Base-by-base conservation (phyloP, 2,113 vertebrate genomes). In the Dipodomys stephensi region DNA sequence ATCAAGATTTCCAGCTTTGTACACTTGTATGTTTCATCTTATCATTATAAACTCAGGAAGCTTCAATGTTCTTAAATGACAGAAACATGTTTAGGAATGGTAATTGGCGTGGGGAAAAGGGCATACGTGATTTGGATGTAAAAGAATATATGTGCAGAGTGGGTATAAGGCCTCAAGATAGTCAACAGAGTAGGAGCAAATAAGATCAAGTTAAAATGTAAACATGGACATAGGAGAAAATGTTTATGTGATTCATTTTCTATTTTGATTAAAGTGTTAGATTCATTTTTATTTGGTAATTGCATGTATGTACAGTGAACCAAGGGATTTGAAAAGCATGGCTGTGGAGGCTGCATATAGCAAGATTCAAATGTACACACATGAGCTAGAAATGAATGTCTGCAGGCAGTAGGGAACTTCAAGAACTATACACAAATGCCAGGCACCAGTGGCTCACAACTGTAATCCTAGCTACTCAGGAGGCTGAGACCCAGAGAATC, bases 201-300 rank as follows among this genome's bases (percentile, higher is more conserved):
- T 82, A 87, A n/a, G 13, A 76, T 81, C 71, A 76, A 91, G 76
- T 84, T 9, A 82, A 77, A 74, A 90, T 64, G 81, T 8, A 62
- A 22, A 28, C 12, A 86, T 28, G 30, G 13, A 20, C n/a, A 82
- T 2, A 44, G n/a, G 64, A 87, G 82, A 23, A n/a, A 18, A 57
- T 72, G 8, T 46, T 18, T 46, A 25, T 16, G 28, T 49, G 49
- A 49, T 49, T 39, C 18, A 15, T 77, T 77, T 71, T 65, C 64
- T 67, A 76, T 23, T 28, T 72, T 44, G 25, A 78, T 39, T 69
- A 27, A 13, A 74, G 7, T 30, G 72, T 53, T 65, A 44, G n/a
- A 57, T 72, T 90, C 13, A 44, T 32, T 44, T 90, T 69, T 78
- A 65, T 83, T 87, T 64, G 12, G 8, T 67, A 73, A 85, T 20